A percentile compares a stretch with the other conserved stretches of the same genome.
phyloP scores from a whole-genome alignment of 2,113 vertebrate species.

The Dinomys branickii region DNA sequence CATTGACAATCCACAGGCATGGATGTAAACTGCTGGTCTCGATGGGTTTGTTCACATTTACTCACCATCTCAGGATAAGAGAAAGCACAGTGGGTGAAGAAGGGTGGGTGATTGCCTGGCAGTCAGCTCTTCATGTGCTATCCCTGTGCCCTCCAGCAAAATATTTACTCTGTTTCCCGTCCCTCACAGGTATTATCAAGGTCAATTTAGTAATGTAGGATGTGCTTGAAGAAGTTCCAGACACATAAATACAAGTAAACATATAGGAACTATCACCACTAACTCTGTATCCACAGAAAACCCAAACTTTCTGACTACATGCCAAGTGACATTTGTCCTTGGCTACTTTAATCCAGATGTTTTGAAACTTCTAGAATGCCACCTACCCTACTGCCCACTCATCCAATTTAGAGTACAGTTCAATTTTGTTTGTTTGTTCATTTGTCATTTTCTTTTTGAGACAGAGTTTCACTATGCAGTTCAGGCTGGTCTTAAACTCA shows the following conservation, averaged over 20 bases:
- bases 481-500: no score
- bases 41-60: accelerated
- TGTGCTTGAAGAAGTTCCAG: background rate
- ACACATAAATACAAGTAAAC: background rate
- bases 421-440: no score
- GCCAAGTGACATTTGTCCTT: background rate
- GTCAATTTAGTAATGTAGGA: background rate
- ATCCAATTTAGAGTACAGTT: background rate
- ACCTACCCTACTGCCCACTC: background rate
- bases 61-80: background rate
- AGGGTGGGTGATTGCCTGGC: accelerated
- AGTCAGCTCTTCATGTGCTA: background rate
- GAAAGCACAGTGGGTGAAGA: background rate
- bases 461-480: no score
- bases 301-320: background rate
- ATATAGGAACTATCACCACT: background rate
- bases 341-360: background rate
- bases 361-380: background rate
- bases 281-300: background rate
- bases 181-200: background rate
- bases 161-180: background rate
- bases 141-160: background rate
- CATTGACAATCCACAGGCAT: background rate
- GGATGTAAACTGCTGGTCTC: accelerated
- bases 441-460: no score